A percentile compares a stretch with the other conserved stretches of the same genome.
These are phyloP conservation scores for Drosophila lacteicornis DNA, from an alignment of 1,140 invertebrate species.

Conservation along the genomic window DNA sequence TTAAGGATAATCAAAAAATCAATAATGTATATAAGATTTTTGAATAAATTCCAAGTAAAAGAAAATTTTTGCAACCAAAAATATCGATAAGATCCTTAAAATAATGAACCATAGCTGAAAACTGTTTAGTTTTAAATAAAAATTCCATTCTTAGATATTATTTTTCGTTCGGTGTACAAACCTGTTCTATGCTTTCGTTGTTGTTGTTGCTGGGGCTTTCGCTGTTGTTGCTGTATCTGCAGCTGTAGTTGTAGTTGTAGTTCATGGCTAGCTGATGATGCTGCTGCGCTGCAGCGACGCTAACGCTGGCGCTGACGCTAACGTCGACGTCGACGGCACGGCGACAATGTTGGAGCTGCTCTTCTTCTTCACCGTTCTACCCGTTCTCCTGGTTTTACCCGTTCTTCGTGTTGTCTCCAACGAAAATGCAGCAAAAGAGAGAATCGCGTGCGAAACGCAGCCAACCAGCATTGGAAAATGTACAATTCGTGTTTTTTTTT, in stretches of 20 bases:
- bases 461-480: conserved; percentile 74
- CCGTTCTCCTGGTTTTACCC: conserved; percentile 46
- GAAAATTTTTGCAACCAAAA: not conserved
- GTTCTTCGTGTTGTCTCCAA: conserved; percentile 40
- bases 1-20: not conserved
- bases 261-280: conserved; percentile 69
- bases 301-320: conserved; percentile 23
- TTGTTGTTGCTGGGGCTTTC: conserved; percentile 34
- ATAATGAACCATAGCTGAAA: not conserved
- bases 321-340: conserved; percentile 48
- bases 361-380: conserved; percentile 43
- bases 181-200: conserved; percentile 76
- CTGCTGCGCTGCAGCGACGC: conserved; percentile 60
- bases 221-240: conserved; percentile 24
- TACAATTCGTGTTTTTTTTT: conserved; percentile 26
- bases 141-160: too few relatives aligned
- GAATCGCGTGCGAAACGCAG: conserved; percentile 72
- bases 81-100: not conserved
- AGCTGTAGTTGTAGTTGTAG: conserved; percentile 53
- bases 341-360: conserved; percentile 73
- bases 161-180: conserved; percentile 54
- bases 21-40: not conserved
- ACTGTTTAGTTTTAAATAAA: not conserved
- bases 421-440: conserved; percentile 43
- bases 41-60: not conserved